Base-by-base conservation (phyloP, 2,888 invertebrate species). In the Cyrtodaria siliqua region DNA sequence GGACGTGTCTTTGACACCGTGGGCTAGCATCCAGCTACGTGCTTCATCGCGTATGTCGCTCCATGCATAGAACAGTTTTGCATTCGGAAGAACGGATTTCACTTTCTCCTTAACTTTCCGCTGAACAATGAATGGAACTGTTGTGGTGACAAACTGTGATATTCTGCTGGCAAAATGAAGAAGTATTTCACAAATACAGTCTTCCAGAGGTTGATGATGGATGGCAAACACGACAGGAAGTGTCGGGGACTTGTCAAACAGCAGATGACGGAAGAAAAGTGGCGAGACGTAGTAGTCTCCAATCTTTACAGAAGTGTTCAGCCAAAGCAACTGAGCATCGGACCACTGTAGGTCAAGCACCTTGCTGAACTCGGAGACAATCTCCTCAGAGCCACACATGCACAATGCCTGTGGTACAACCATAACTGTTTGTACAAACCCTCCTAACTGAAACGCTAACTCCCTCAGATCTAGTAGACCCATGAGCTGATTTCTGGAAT, bases 191-290 rank as follows among this genome's bases (percentile, higher is more conserved):
- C 23, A 20, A 2, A 27, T 53, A 44, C 53, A 24, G 6, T 55
- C 27, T 26, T 63, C 53, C 9, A 53, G 23, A 9, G 20, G 12
- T 24, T 63, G 42, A 26, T 63, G 42, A 26, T 63, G 63, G 20
- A 63, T 52, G 2, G 53, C 63, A 44, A 53, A 53, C 40, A 53
- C 18, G 18, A 63, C 40, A 20, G 63, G 63, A 52, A 63, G 52
- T 12, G 53, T 26, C 6, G 63, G 63, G 1, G 55, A 63, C 8
- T 42, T 53, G 23, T 63, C 63, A n/a, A 63, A 40, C 33, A 63
- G 29, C 8, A 63, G 27, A 53, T 63, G 63, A 12, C 63, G 38
- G 27, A 63, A 63, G 53, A 63, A 42, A 12, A 63, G 26, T 4
- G 63, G 18, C 9, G 63, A 52, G 2, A 63, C 26, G 27, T 24